Evolutionary conservation across 2,888 invertebrate genomes (phyloP).

Genomic region (Sepiola atlantica): DNA sequence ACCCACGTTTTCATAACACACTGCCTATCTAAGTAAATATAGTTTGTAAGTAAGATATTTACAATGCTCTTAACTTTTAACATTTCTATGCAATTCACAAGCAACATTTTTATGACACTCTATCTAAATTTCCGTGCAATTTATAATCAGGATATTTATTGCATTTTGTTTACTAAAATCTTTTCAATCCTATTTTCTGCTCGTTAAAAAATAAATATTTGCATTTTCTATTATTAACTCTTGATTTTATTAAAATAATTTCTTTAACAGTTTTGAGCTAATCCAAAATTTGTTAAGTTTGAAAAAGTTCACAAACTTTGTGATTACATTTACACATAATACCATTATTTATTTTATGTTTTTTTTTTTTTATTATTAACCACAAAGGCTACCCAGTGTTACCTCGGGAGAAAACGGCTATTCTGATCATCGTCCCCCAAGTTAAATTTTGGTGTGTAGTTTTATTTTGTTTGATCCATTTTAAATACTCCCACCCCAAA

Average conservation of each 20-base stretch:
- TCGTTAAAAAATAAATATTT: no score
- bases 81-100: no score
- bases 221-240: not conserved
- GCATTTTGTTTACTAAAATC: no score
- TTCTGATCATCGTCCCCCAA: not conserved
- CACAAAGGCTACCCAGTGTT: conserved; percentile 4
- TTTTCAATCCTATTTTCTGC: no score
- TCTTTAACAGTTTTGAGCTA: not conserved
- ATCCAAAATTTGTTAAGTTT: not conserved
- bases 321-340: conserved; percentile 19
- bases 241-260: not conserved
- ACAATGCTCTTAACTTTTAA: no score
- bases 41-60: no score
- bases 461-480: conserved; percentile 14
- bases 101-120: no score
- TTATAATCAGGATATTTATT: no score
- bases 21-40: no score
- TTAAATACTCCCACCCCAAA: not conserved
- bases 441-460: conserved; percentile 32
- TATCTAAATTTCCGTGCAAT: no score
- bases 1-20: no score
- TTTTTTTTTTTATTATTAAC: not conserved
- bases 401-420: conserved; percentile 16
- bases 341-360: not conserved
- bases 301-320: conserved; percentile 16